Conservation (phyloP, 2,888 invertebrate genomes). For the Ecliptopera silaceata region DNA sequence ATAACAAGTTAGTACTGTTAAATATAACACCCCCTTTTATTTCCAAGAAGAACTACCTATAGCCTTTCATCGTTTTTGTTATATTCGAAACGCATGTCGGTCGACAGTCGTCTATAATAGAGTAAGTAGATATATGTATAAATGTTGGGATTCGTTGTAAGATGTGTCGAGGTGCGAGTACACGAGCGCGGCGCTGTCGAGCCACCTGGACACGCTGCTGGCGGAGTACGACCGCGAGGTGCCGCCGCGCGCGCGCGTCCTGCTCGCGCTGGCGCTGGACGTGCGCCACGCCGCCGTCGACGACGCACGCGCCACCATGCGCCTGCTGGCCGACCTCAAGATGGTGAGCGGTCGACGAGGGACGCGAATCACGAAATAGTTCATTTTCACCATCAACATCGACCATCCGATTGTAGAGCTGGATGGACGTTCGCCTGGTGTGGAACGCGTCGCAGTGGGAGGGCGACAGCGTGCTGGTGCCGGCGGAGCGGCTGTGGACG, state of each 20-base stretch:
- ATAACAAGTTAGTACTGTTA: too few relatives aligned
- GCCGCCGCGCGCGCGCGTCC: slow-evolving; percentile 56
- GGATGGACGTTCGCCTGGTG: slow-evolving; percentile 88
- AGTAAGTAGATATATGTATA: too few relatives aligned
- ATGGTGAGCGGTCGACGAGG: slow-evolving; percentile 74
- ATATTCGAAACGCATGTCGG: too few relatives aligned
- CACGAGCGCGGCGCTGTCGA: slow-evolving; percentile 50
- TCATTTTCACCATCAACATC: too few relatives aligned
- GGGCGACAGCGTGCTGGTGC: slow-evolving; percentile 83
- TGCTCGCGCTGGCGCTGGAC: slow-evolving; percentile 80
- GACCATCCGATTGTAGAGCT: slow-evolving; percentile 83
- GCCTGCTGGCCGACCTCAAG: slow-evolving; percentile 68
- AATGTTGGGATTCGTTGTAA: not conserved
- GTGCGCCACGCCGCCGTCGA: slow-evolving; percentile 86
- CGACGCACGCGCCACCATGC: slow-evolving; percentile 84
- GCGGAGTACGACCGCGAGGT: slow-evolving; percentile 70
- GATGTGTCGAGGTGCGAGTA: slow-evolving; percentile 28
- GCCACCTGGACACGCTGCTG: slow-evolving; percentile 64
- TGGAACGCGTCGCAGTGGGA: slow-evolving; percentile 88
- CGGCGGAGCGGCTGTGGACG: slow-evolving; percentile 89
- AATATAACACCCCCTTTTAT: too few relatives aligned
- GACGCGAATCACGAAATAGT: too few relatives aligned
- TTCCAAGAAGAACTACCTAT: too few relatives aligned
- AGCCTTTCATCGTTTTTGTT: too few relatives aligned
- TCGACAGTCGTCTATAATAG: too few relatives aligned